A percentile compares a stretch with the other conserved stretches of the same genome.
Evolutionary conservation across 2,113 vertebrate genomes (phyloP).

Genomic region (Corvus moneduloides): DNA sequence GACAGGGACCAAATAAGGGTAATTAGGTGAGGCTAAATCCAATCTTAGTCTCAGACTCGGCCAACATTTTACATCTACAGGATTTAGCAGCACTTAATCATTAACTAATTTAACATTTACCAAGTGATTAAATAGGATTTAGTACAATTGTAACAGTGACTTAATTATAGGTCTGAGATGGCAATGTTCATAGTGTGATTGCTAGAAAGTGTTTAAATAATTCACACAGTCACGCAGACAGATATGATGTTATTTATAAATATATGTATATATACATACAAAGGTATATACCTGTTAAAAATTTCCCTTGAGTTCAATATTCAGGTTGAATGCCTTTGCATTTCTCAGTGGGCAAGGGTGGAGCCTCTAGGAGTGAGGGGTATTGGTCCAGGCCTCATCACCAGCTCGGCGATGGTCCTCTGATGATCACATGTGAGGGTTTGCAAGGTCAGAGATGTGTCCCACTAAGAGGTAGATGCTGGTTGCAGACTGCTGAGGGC

Average conservation of each 20-base stretch:
- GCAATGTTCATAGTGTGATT: background rate
- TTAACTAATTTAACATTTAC: background rate
- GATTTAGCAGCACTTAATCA: background rate
- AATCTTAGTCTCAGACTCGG: background rate
- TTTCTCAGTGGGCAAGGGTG: background rate
- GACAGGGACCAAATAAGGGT: too few species aligned
- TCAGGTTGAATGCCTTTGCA: background rate
- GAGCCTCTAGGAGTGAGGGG: background rate
- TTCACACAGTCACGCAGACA: background rate
- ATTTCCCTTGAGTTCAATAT: background rate
- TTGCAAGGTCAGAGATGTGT: background rate
- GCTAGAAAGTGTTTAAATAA: background rate
- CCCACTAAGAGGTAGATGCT: background rate
- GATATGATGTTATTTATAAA: background rate
- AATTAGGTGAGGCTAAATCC: background rate
- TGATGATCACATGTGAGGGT: background rate
- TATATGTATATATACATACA: too few species aligned
- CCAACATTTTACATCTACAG: background rate
- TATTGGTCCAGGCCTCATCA: background rate
- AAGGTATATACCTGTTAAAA: background rate
- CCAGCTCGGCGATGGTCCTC: fast-evolving
- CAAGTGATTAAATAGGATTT: background rate
- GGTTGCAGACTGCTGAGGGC: background rate
- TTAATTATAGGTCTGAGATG: background rate
- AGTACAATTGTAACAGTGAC: background rate